Evolutionary conservation across 1,140 invertebrate genomes (phyloP).

Genomic region (Anthonomus grandis): DNA sequence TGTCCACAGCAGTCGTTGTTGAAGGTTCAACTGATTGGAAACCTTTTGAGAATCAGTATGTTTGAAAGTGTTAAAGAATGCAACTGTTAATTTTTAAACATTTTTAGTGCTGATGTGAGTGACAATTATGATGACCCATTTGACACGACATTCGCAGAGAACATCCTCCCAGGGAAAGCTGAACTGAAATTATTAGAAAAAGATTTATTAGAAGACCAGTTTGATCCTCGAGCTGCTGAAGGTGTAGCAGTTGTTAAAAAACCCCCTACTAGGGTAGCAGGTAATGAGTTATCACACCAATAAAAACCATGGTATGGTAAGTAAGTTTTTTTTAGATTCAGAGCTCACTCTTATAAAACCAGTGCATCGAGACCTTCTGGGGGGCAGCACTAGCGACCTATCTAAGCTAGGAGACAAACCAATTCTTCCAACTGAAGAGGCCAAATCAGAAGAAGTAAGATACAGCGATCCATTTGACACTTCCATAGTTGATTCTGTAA

Average conservation of each 20-base stretch:
- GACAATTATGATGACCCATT: slow-evolving; percentile 67
- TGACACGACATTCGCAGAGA: slow-evolving; percentile 79
- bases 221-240: slow-evolving; percentile 57
- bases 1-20: background rate
- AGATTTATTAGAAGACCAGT: slow-evolving; percentile 61
- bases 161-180: slow-evolving; percentile 66
- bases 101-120: background rate
- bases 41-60: slow-evolving; percentile 54
- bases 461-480: slow-evolving; percentile 85
- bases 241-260: no score
- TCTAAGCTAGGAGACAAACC: slow-evolving; percentile 65
- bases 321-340: slow-evolving; percentile 23
- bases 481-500: slow-evolving; percentile 66
- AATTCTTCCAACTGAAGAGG: slow-evolving; percentile 56
- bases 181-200: slow-evolving; percentile 63
- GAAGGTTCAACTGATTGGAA: slow-evolving; percentile 54
- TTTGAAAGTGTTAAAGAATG: background rate
- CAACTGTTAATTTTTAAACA: background rate
- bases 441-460: slow-evolving; percentile 51
- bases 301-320: no score
- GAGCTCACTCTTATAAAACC: slow-evolving; percentile 22
- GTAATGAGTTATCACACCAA: no score
- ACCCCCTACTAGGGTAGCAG: no score
- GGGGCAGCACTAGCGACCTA: slow-evolving; percentile 72
- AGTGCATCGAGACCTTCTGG: slow-evolving; percentile 61